Percentiles rank a stretch among this genome's conserved stretches.
Conservation (phyloP, 1,140 invertebrate species). For the Drosophila parabipectinata region DNA sequence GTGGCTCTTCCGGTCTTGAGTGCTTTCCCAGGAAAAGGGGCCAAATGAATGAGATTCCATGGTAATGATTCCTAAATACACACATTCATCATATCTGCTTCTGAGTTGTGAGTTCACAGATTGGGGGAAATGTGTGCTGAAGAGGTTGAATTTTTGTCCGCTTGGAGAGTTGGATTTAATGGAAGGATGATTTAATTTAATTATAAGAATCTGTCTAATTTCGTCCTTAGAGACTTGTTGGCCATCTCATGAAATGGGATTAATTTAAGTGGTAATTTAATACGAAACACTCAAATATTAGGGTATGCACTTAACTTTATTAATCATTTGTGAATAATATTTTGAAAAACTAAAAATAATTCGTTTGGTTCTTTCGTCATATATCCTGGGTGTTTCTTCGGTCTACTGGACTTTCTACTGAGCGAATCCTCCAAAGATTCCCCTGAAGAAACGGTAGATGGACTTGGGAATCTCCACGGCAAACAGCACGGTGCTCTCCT, state of each 20-base stretch:
- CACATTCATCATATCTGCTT: conserved; percentile 46
- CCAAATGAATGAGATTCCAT: conserved; percentile 16
- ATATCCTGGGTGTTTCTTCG: neutral
- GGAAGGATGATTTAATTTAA: neutral
- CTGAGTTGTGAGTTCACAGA: conserved; percentile 1
- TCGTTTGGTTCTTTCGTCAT: neutral
- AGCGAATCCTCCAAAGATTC: conserved; percentile 61
- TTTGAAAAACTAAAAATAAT: neutral
- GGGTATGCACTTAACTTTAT: conserved; percentile 26
- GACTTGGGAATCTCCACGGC: conserved; percentile 70
- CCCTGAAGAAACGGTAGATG: conserved; percentile 70
- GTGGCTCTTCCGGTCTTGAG: neutral
- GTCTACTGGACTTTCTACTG: conserved; percentile 14
- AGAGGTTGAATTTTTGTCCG: conserved; percentile 8
- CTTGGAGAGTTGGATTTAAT: neutral
- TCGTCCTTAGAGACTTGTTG: neutral
- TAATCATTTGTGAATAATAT: neutral
- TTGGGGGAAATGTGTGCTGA: conserved; percentile 12
- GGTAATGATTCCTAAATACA: conserved; percentile 57
- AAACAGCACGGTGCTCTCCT: conserved; percentile 60
- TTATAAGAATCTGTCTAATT: neutral
- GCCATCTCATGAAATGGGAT: neutral
- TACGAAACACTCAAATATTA: neutral
- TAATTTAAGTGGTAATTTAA: neutral
- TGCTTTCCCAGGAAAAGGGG: neutral